A percentile compares a stretch with the other conserved stretches of the same genome.
These are phyloP conservation scores for Gallinago undulata DNA, from an alignment of 2,113 vertebrate species.

Conservation along the genomic window DNA sequence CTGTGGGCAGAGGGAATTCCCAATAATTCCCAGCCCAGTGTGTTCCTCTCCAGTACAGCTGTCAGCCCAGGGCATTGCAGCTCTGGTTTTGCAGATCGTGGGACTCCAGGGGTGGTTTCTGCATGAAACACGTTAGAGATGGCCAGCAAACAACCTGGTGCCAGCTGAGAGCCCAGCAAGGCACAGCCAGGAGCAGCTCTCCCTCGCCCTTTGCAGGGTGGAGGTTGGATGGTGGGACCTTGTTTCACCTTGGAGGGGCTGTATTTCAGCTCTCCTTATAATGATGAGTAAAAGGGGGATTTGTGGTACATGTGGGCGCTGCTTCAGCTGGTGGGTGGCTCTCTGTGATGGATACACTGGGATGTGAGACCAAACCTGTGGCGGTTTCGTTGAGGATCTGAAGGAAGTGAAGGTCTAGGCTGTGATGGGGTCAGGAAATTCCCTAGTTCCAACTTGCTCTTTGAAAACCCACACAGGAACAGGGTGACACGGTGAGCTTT, in stretches of 20 bases:
- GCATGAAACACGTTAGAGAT: background rate
- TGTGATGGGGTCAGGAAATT: background rate
- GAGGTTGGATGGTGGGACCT: background rate
- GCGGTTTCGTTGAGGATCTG: background rate
- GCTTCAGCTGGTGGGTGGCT: background rate
- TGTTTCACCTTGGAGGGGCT: background rate
- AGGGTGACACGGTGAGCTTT: background rate
- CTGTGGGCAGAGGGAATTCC: background rate
- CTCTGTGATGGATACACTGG: background rate
- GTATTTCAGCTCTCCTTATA: fast-evolving
- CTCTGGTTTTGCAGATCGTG: background rate
- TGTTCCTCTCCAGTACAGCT: background rate
- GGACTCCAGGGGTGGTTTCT: background rate
- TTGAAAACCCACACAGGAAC: constrained; percentile 1
- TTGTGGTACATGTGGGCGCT: fast-evolving
- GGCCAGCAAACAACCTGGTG: background rate
- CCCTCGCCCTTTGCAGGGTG: fast-evolving
- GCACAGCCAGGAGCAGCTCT: background rate
- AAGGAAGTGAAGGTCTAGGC: background rate
- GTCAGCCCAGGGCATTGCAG: background rate
- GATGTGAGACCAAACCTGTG: background rate
- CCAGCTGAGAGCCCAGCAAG: fast-evolving
- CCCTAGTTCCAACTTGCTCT: background rate
- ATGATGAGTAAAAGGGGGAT: background rate
- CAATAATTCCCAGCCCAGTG: background rate